Evolutionary conservation across 2,797 vertebrate genomes (phyloP).

Genomic region (Hephaestus fuliginosus): DNA sequence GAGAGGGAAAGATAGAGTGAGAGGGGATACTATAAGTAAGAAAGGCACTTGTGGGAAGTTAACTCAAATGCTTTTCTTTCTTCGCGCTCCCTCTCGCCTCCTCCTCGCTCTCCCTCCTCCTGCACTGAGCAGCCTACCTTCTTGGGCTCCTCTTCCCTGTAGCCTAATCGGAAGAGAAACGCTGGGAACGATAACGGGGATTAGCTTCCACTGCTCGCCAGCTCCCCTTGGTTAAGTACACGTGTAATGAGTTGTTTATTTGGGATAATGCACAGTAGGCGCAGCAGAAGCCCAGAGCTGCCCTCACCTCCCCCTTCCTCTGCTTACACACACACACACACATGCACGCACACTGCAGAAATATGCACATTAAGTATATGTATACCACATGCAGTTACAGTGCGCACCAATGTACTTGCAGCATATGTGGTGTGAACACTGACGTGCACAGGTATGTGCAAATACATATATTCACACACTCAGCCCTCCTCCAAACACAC

Average conservation of each 20-base stretch:
- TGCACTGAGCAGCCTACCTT: constrained; percentile 65
- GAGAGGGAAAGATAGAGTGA: constrained; percentile 54
- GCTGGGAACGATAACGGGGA: constrained; percentile 84
- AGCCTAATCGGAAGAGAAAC: constrained; percentile 81
- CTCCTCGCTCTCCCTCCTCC: constrained; percentile 58
- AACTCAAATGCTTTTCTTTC: constrained; percentile 72
- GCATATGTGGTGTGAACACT: constrained; percentile 42
- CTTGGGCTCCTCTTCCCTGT: constrained; percentile 72
- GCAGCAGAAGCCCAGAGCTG: constrained; percentile 75
- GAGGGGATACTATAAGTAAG: constrained; percentile 67
- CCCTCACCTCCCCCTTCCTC: constrained; percentile 57
- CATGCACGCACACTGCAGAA: constrained; percentile 21
- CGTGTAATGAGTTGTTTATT: constrained; percentile 90
- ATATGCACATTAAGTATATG: constrained; percentile 26
- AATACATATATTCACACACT: constrained; percentile 65
- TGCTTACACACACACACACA: constrained; percentile 37
- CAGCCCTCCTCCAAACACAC: constrained; percentile 58
- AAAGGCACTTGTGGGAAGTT: constrained; percentile 78
- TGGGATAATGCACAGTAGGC: constrained; percentile 86
- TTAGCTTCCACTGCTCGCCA: constrained; percentile 84
- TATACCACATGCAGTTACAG: constrained; percentile 29
- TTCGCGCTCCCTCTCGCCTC: constrained; percentile 51
- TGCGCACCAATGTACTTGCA: constrained; percentile 6
- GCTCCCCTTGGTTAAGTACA: constrained; percentile 87
- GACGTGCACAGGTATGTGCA: constrained; percentile 66